phyloP scores from a whole-genome alignment of 2,797 vertebrate species.

The Buceros bicornis region DNA sequence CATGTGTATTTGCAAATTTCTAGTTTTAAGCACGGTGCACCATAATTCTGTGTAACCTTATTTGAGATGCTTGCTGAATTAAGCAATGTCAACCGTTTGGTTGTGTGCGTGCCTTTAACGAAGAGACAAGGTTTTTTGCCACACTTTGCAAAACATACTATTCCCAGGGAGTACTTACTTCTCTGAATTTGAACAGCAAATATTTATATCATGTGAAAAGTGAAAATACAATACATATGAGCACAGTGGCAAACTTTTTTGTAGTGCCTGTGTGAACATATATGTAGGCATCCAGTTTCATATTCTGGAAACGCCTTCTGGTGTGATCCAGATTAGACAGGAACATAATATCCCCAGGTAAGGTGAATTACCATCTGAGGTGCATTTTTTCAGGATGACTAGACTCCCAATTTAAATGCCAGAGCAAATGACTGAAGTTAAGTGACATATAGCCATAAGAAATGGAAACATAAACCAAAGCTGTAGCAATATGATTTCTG shows the following conservation, averaged over 20 bases:
- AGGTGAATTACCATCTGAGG: neutral
- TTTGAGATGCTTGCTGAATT: neutral
- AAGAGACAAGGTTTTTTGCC: neutral
- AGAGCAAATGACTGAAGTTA: neutral
- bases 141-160: neutral
- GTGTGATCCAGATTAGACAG: neutral
- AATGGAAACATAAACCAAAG: neutral
- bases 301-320: neutral
- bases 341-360: neutral
- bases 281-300: neutral
- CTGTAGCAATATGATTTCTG: neutral
- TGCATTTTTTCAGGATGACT: neutral
- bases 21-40: neutral
- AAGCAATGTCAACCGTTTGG: neutral
- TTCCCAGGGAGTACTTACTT: neutral
- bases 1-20: neutral
- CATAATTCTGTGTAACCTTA: neutral
- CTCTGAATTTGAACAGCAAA: neutral
- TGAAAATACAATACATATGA: fast-evolving
- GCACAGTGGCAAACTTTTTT: neutral
- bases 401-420: neutral
- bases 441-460: neutral
- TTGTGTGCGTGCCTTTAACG: neutral
- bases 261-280: neutral
- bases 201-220: neutral